Conservation (phyloP, 2,113 vertebrate genomes). For the Anolis sagrei region DNA sequence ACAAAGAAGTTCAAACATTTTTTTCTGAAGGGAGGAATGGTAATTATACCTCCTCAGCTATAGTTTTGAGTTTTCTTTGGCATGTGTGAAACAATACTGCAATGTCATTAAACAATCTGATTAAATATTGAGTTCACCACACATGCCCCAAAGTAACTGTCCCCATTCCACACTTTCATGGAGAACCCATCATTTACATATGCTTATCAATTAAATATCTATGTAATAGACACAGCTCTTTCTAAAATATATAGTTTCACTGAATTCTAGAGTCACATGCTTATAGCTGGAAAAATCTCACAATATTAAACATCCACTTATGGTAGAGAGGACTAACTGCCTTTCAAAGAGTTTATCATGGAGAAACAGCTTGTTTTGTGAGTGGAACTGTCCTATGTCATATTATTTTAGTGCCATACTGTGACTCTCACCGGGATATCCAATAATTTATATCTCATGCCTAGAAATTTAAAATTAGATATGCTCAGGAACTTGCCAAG, state of each 20-base stretch:
- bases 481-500: slow-evolving; percentile 64
- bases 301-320: slow-evolving; percentile 45
- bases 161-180: background rate
- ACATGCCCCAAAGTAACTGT: background rate
- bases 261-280: slow-evolving; percentile 42
- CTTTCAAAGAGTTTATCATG: slow-evolving; percentile 68
- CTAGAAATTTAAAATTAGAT: slow-evolving; percentile 74
- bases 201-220: slow-evolving; percentile 34
- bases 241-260: slow-evolving; percentile 2
- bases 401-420: slow-evolving; percentile 67
- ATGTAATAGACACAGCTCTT: background rate
- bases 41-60: no score
- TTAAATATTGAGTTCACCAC: background rate
- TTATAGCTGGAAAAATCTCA: slow-evolving; percentile 50
- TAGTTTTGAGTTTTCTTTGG: no score
- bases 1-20: no score
- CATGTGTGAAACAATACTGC: background rate
- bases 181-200: slow-evolving; percentile 4
- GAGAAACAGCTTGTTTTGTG: slow-evolving; percentile 72
- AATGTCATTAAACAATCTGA: background rate
- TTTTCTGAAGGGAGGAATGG: no score
- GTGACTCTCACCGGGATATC: slow-evolving; percentile 55
- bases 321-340: slow-evolving; percentile 47
- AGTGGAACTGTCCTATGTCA: slow-evolving; percentile 62
- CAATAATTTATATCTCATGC: slow-evolving; percentile 68